Base-by-base conservation (phyloP, 2,797 vertebrate genomes). In the Hippoglossus hippoglossus region DNA sequence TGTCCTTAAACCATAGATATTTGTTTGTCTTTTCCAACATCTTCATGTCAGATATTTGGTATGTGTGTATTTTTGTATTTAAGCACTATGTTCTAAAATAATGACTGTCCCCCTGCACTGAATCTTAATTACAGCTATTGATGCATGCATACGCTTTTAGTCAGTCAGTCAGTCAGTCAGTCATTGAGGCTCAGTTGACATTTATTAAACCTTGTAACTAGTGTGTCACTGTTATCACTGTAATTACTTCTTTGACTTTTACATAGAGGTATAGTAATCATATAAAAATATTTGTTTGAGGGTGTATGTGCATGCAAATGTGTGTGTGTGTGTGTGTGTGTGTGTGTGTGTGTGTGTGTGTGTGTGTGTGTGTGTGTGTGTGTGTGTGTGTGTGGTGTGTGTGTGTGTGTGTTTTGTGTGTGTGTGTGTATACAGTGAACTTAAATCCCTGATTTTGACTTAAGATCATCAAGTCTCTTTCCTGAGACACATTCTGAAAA, bases 121-220 rank as follows among this genome's bases (percentile, higher is more conserved):
- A 65, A 46, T 57, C 63, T 63, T 71, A 59, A 85, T 67, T 31
- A 59, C 2, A 3, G 46, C 31, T 24, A 18, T 26, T 25, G 49
- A 62, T 52, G 24, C 56, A 47, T 62, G 31, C 63, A 21, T 50
- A 72, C 57, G 15, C 66, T 62, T 68, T 86, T 26, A 69, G 50
- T 13, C 36, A 12, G 31, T 34, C 19, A 72, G 24, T n/a, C 41
- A 47, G 22, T 22, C 36, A 12, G 31, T 34, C 19, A 72, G 24
- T n/a, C 41, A 47, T 16, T 19, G 60, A 28, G 11, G n/a, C 36
- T 6, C 19, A 24, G 19, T 24, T 22, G 44, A 25, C 44, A 66
- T 67, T 56, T 51, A 54, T 71, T 77, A 28, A 70, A 73, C 52
- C 47, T 61, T 62, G 41, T 68, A 44, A 71, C 50, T 9, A 0